A percentile compares a stretch with the other conserved stretches of the same genome.
Evolutionary conservation across 2,888 invertebrate genomes (phyloP).

Genomic region (Meandrusa payeni): DNA sequence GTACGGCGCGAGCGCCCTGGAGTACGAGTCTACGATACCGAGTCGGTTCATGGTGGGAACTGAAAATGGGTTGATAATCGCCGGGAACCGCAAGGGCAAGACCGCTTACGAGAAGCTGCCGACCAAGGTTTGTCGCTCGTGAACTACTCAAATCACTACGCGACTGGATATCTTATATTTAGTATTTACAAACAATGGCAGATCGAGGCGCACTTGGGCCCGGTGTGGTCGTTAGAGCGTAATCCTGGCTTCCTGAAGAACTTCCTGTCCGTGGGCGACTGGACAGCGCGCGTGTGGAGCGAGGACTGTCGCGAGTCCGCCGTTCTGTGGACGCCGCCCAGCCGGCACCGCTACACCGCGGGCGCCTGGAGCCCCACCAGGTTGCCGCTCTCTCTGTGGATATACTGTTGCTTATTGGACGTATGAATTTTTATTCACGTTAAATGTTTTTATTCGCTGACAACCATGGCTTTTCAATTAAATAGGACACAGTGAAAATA

Average conservation of each 20-base stretch:
- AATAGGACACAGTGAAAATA: no score
- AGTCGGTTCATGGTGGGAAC: conserved; percentile 87
- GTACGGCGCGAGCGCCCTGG: conserved; percentile 82
- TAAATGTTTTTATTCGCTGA: no score
- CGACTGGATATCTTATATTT: no score
- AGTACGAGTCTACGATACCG: conserved; percentile 87
- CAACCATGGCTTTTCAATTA: no score
- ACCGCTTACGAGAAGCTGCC: conserved; percentile 83
- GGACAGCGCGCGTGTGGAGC: conserved; percentile 95
- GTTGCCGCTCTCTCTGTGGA: no score
- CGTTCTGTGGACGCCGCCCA: conserved; percentile 91
- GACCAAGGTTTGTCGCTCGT: conserved; percentile 77
- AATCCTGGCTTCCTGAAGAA: conserved; percentile 96
- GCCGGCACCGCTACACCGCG: conserved; percentile 83
- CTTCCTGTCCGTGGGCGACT: conserved; percentile 96
- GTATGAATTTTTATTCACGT: no score
- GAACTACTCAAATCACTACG: no score
- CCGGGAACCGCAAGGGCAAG: conserved; percentile 87
- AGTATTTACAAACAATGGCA: no score
- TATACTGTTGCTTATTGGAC: no score
- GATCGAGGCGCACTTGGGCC: conserved; percentile 88
- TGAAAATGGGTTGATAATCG: conserved; percentile 83
- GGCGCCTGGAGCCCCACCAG: conserved; percentile 92
- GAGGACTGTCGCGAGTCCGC: conserved; percentile 96
- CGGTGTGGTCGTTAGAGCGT: conserved; percentile 91